Percentiles rank a stretch among this genome's conserved stretches.
phyloP scores from a whole-genome alignment of 2,113 vertebrate species.

The Sinocyclocheilus rhinocerous region DNA sequence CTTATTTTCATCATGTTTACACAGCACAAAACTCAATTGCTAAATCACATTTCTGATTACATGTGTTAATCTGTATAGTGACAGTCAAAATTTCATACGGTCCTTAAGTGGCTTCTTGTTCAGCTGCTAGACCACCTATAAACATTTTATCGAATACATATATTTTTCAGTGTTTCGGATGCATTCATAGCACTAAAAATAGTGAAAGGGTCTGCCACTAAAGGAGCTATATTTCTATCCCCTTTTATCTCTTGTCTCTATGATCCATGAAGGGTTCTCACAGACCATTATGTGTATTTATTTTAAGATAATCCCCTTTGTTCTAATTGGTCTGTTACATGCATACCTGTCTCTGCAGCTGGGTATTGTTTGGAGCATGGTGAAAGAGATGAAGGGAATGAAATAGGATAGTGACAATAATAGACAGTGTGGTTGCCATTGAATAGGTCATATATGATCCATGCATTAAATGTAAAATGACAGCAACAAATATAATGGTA shows the following conservation, averaged over 20 bases:
- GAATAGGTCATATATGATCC: not conserved
- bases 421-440: not conserved
- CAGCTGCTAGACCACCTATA: not conserved
- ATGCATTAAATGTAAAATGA: not conserved
- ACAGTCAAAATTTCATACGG: not conserved
- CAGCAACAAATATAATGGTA: not conserved
- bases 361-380: not conserved
- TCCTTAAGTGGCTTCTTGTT: too few species aligned
- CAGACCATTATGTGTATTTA: not conserved
- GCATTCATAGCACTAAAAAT: not conserved
- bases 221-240: not conserved
- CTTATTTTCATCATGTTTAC: not conserved
- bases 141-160: not conserved
- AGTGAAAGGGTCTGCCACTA: not conserved
- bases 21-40: not conserved
- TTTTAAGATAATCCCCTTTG: conserved; percentile 1
- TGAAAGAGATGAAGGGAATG: conserved; percentile 11
- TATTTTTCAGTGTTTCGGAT: not conserved
- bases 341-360: not conserved
- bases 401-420: not conserved
- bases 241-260: conserved; percentile 1
- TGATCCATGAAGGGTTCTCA: not conserved
- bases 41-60: not conserved
- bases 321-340: not conserved
- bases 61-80: too few species aligned